Evolutionary conservation across 2,113 vertebrate genomes (phyloP), one percentile per base, ranked within the genome.

Genomic region (Gymnarchus niloticus): DNA sequence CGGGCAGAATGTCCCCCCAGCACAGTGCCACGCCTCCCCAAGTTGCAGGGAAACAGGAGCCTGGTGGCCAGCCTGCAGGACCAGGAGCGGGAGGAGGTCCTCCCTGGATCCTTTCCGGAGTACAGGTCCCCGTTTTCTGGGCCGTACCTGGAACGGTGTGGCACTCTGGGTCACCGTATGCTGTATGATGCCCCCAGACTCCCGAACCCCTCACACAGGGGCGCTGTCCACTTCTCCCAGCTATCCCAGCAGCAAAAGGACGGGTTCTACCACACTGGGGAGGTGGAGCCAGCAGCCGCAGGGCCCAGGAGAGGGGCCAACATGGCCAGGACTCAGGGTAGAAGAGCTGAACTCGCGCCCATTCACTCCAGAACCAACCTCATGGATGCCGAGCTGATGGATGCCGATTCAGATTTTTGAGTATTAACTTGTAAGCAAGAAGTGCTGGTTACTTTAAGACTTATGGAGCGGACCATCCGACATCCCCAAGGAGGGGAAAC

Each of bases 321-420:
- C 0, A 56, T 91, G 41, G 46, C 85, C 1, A 92, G 95, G 90
- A 94, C 94, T 61, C 95, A 92, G 0, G 92, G 94, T 57, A 91
- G 92, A 21, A 91, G 93, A 46, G 87, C 92, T 0, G 94, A 83
- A 0, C 91, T 95, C 1, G 95, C 95, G 37, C 96, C 97, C 65
- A 91, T 98, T 88, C 96, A 98, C 90, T 99, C 98, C 23, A 92
- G 95, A 87, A 98, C 97, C 90, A 98, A 97, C 91, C 94, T 99
- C 83, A 95, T 98, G 95, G 96, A 98, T 3, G 95, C 96, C 0
- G 96, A 98, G 91, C 95, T 99, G 76, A 94, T 99, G 94, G 97
- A 98, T 0, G 93, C 95, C 0, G 96, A 97, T 69, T 99, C 95
- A 0, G 97, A 99, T 90, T 99, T 99, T 86, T 99, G 88, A 92